Base-by-base conservation (phyloP, 2,113 vertebrate genomes). In the Cryptotis parvus region DNA sequence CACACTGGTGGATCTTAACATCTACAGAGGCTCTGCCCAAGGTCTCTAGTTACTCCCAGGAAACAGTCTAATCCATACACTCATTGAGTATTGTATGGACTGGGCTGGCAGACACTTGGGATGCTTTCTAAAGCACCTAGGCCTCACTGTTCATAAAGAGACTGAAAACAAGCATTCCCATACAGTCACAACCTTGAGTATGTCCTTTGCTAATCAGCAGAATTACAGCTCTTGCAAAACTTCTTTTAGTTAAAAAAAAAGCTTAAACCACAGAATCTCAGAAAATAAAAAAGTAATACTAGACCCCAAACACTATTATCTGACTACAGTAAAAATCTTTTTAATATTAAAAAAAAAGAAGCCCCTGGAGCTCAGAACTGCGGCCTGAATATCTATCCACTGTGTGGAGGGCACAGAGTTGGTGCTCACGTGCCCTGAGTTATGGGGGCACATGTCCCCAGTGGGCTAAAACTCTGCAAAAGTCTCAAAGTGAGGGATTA, bases 141-240 rank as follows among this genome's bases (percentile, higher is more conserved):
- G 29, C 45, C 31, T 3, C 29, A 4, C 2, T 76, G 55, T 26
- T 24, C 52, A 76, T 80, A 45, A 58, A 79, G 14, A 75, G 39
- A 52, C 75, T 70, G 68, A 70, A 9, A 16, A 41, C 39, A 66
- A 58, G 14, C 75, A 22, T 76, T 85, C 52, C 35, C 75, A 55
- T 76, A 55, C n/a, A 37, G 55, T 41, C n/a, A 81, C 39, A 72
- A 72, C 72, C 11, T 31, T 10, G 45, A 49, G 45, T 37, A 10
- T 45, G 20, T 90, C 63, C 65, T 77, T 92, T 49, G 33, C 84
- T 33, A 74, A 61, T 74, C 45, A 85, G 41, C 24, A 65, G 31
- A 31, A 26, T 26, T 37, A 37, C 52, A 85, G 52, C 33, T 81
- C 55, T 58, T 49, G 45, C 45, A 49, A 49, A 49, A 45, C 43